Evolutionary conservation across 2,797 vertebrate species (phyloP).

Genomic region (Sebastes trivittatus): DNA sequence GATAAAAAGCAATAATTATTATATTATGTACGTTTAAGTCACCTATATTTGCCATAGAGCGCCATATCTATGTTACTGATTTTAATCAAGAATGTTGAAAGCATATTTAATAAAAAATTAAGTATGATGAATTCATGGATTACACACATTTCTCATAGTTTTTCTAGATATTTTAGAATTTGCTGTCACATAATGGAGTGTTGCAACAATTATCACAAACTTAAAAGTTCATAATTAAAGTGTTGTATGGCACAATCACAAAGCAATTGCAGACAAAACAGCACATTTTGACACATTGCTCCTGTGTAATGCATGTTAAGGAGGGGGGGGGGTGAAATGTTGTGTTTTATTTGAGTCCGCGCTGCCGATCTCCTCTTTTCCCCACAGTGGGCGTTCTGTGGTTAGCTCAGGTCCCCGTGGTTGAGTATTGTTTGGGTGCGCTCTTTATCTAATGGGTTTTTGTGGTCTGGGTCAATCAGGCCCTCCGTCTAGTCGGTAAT

Average conservation of each 20-base stretch:
- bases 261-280: conserved; percentile 4
- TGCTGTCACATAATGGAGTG: background rate
- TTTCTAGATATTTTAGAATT: background rate
- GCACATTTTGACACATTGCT: conserved; percentile 31
- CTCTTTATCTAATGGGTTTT: conserved; percentile 76
- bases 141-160: background rate
- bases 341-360: conserved; percentile 32
- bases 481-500: conserved; percentile 72
- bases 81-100: background rate
- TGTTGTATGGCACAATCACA: background rate
- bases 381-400: conserved; percentile 56
- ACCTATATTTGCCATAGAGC: background rate
- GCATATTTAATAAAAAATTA: background rate
- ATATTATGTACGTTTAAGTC: background rate
- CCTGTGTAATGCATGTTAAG: background rate
- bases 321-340: background rate
- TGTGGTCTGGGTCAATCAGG: conserved; percentile 76
- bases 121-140: background rate
- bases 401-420: conserved; percentile 66
- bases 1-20: background rate
- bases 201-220: background rate
- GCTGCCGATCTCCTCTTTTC: conserved; percentile 42
- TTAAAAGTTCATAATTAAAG: background rate
- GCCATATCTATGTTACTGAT: background rate
- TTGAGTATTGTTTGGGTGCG: conserved; percentile 72